Evolutionary conservation across 1,140 invertebrate genomes (phyloP), one percentile per base, ranked within the genome.

Genomic region (Musca vetustissima): DNA sequence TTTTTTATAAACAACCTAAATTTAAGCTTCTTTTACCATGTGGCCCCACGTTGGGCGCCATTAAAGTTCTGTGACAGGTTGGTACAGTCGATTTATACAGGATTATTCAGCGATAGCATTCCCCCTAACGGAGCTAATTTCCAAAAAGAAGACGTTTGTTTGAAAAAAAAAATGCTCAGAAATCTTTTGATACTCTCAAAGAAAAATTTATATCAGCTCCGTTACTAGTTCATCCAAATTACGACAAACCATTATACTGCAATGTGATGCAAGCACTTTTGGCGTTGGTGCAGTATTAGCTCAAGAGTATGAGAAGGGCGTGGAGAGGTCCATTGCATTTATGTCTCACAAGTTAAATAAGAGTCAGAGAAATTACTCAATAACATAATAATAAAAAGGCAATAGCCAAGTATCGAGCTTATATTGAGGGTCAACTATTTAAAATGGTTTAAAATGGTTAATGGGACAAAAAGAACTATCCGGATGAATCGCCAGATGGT

Each of bases 61-160:
- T n/a, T n/a, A n/a, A n/a, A n/a, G n/a, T n/a, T n/a, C n/a, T n/a
- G n/a, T n/a, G n/a, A n/a, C 80, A 1, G 75, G 76, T 2, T 85
- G 83, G 72, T 84, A 84, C 69, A 66, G 80, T 9, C 61, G 75
- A 11, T 87, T 85, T 69, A 76, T 86, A 32, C 71, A 73, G 14
- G 73, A 85, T 72, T 87, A 85, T 71, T 73, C 84, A 0, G 57
- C 69, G 0, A 52, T 80, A 7, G 73, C 83, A 19, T 64, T 72
- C 17, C 83, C 83, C 1, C 52, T 69, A 7, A 67, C 64, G 8
- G 28, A 70, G 9, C 13, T 64, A 11, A 49, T 17, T 11, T 24
- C 17, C 15, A 47, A 24, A 47, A 71, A 66, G n/a, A n/a, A n/a
- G n/a, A 53, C 36, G 21, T 52, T 50, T 21, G 19, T 24, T 19